These are phyloP conservation scores for Lagopus leucura DNA, from an alignment of 2,113 vertebrate genomes.

Conservation along the genomic window DNA sequence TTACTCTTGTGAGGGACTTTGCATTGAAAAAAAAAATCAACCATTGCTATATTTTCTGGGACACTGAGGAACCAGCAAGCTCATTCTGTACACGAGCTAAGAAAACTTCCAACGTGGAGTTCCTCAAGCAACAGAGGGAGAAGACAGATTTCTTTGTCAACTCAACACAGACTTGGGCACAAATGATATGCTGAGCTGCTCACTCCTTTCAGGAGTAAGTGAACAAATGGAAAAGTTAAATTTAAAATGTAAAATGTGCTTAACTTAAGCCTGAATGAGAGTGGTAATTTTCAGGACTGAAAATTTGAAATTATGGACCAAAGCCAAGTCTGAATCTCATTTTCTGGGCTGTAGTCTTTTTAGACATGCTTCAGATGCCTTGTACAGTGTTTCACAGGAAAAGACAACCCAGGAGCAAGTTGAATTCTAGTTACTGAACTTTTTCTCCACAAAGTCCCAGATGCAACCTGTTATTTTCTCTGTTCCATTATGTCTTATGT, in stretches of 20 bases:
- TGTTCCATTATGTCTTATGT: not conserved
- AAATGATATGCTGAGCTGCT: not conserved
- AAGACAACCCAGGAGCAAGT: not conserved
- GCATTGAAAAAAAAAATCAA: not conserved
- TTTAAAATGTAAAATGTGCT: not conserved
- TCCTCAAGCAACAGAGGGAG: not conserved
- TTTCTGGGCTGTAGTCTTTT: not conserved
- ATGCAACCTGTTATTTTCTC: not conserved
- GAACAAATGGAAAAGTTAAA: not conserved
- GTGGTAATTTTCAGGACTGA: not conserved
- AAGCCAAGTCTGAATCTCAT: not conserved
- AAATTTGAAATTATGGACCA: not conserved
- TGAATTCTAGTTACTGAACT: not conserved
- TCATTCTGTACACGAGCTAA: not conserved
- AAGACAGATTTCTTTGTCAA: not conserved
- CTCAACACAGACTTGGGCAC: accelerated
- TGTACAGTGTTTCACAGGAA: not conserved
- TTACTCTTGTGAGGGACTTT: not conserved
- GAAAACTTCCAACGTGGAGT: not conserved
- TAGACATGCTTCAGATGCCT: not conserved
- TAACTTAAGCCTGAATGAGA: not conserved
- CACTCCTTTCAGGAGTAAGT: not conserved
- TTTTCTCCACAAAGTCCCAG: not conserved
- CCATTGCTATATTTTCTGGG: not conserved
- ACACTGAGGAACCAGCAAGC: accelerated